Conservation (phyloP, 2,888 invertebrate genomes). For the Alitta virens region DNA sequence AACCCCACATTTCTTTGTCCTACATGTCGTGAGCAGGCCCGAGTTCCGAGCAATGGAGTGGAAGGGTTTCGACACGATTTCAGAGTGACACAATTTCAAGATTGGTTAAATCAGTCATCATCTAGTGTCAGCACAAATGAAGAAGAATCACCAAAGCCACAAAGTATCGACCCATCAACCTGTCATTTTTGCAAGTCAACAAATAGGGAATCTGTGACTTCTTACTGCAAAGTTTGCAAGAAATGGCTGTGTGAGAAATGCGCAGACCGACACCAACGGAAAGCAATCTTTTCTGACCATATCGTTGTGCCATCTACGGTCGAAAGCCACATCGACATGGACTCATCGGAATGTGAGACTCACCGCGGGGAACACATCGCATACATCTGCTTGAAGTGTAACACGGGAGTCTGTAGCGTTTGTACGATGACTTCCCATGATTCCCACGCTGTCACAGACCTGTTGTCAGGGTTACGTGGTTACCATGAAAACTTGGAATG, state of each 20-base stretch:
- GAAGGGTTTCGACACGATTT: slow-evolving; percentile 12
- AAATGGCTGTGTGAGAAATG: not conserved
- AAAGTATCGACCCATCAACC: not conserved
- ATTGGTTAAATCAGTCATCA: slow-evolving; percentile 1
- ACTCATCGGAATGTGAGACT: not conserved
- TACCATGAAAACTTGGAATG: not conserved
- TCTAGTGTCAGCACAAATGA: not conserved
- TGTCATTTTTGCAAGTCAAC: slow-evolving; percentile 1
- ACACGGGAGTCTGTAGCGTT: not conserved
- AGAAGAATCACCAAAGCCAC: not conserved
- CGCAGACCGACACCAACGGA: not conserved
- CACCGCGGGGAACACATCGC: not conserved
- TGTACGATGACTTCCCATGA: slow-evolving; percentile 7
- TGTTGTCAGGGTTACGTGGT: not conserved
- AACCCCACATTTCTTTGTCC: slow-evolving; percentile 7
- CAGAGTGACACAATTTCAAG: slow-evolving; percentile 4
- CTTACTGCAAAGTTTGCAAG: not conserved
- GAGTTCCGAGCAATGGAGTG: slow-evolving; percentile 1
- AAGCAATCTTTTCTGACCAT: not conserved
- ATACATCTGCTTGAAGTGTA: slow-evolving; percentile 2
- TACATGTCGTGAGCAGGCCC: slow-evolving; percentile 4
- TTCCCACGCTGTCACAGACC: slow-evolving; percentile 1
- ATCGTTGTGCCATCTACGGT: not conserved
- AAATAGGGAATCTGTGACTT: not conserved
- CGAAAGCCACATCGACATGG: not conserved